Evolutionary conservation across 2,113 vertebrate genomes (phyloP), one percentile per base, ranked within the genome.

Genomic region (Scytalopus superciliaris): DNA sequence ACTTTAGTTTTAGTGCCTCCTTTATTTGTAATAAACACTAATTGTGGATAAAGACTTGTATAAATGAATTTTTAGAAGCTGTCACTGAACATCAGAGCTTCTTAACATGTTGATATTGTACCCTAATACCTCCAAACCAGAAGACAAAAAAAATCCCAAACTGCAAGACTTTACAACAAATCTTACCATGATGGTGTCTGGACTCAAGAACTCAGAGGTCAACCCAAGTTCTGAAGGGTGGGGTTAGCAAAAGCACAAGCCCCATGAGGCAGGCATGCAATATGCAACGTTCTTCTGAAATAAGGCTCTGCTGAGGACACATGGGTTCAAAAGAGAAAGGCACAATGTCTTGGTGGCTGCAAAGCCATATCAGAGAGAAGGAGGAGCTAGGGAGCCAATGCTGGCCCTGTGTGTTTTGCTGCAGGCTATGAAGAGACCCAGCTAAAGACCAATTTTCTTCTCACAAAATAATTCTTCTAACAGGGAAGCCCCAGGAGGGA

Each of bases 21-120:
- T 91, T 88, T 59, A 64, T 89, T 72, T 42, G 40, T 39, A 76
- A 91, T 57, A 53, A 95, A 85, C 14, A 77, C 16, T 73, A 69
- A 70, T 53, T 93, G 69, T 25, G 10, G 19, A 66, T 81, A 93
- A 91, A 80, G 19, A 44, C 39, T 66, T 4, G 63, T 8, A 73
- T 31, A 70, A 80, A 88, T 66, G 70, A 59, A 74, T 75, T 81
- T 86, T 83, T 52, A 91, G 52, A 92, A 93, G 30, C 56, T 78
- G 44, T 64, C 76, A 56, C 19, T 78, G 87, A 87, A 75, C 0
- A 1, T n/a, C 47, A 90, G 64, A 89, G 11, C 52, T 84, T 84
- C 60, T 64, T 64, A 94, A 60, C 14, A 14, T 57, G 33, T 56
- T 64, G 14, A 27, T 80, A 55, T 69, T 87, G 31, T 37, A 77